phyloP scores from a whole-genome alignment of 2,113 vertebrate species.

The Platysternon megacephalum region DNA sequence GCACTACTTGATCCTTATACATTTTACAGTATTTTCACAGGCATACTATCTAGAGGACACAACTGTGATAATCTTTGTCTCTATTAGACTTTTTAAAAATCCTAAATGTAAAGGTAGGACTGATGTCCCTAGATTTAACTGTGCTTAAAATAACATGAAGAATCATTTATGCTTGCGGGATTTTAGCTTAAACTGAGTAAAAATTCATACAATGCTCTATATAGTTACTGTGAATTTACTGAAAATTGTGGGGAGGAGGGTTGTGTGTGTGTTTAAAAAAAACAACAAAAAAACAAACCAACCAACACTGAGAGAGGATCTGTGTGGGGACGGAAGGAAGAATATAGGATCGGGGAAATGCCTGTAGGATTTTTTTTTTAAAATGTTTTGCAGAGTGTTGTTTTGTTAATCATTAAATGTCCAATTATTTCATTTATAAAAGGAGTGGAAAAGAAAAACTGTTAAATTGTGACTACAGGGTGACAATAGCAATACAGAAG shows the following conservation, averaged over 20 bases:
- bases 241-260: neutral
- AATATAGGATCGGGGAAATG: neutral
- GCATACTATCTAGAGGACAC: neutral
- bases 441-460: neutral
- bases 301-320: neutral
- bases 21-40: neutral
- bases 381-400: neutral
- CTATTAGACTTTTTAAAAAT: neutral
- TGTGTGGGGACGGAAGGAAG: neutral
- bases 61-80: neutral
- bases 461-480: constrained; percentile 25
- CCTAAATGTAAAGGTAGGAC: constrained; percentile 18
- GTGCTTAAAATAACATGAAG: neutral
- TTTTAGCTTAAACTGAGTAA: neutral
- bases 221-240: neutral
- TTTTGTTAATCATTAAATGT: constrained; percentile 45
- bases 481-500: constrained; percentile 43
- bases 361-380: neutral
- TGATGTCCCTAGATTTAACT: constrained; percentile 11
- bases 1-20: neutral
- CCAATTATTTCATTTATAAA: constrained; percentile 45
- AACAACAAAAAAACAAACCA: neutral
- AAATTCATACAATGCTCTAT: neutral
- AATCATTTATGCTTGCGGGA: neutral
- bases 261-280: neutral